These are phyloP conservation scores for Antennarius striatus DNA, from an alignment of 2,113 vertebrate genomes.

Conservation along the genomic window DNA sequence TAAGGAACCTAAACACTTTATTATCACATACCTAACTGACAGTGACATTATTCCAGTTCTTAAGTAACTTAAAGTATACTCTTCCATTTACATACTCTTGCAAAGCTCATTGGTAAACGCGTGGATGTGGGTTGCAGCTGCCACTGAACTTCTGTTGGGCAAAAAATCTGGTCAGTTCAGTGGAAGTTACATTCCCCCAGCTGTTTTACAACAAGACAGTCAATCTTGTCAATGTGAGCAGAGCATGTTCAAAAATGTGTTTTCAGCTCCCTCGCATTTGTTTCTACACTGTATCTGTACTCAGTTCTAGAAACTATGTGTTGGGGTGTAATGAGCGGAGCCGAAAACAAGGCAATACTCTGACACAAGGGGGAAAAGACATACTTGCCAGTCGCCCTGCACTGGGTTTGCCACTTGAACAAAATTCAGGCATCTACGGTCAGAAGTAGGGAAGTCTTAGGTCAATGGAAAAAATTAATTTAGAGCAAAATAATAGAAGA, in stretches of 20 bases:
- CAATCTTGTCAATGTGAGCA: slow-evolving; percentile 47
- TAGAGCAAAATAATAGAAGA: slow-evolving; percentile 58
- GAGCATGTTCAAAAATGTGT: slow-evolving; percentile 42
- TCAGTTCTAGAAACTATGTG: slow-evolving; percentile 34
- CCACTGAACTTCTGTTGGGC: slow-evolving; percentile 39
- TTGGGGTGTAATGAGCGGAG: slow-evolving; percentile 60
- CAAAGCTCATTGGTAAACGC: slow-evolving; percentile 29
- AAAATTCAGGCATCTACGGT: slow-evolving; percentile 77
- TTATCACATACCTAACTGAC: slow-evolving; percentile 22
- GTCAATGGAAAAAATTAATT: slow-evolving; percentile 62
- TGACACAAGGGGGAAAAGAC: slow-evolving; percentile 71
- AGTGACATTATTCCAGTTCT: slow-evolving; percentile 28
- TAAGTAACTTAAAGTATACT: slow-evolving; percentile 1
- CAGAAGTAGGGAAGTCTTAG: slow-evolving; percentile 76
- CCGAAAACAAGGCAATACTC: slow-evolving; percentile 71
- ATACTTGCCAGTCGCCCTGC: slow-evolving; percentile 74
- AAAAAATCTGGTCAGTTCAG: slow-evolving; percentile 37
- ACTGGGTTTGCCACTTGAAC: slow-evolving; percentile 74
- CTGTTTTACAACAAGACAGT: slow-evolving; percentile 28
- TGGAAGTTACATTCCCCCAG: slow-evolving; percentile 35
- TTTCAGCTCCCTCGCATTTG: slow-evolving; percentile 49
- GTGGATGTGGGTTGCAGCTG: slow-evolving; percentile 36
- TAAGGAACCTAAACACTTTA: neutral
- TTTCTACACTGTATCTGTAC: slow-evolving; percentile 27
- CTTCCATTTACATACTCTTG: slow-evolving; percentile 29